Evolutionary conservation across 2,797 vertebrate genomes (phyloP).

Genomic region (Dryobates pubescens): DNA sequence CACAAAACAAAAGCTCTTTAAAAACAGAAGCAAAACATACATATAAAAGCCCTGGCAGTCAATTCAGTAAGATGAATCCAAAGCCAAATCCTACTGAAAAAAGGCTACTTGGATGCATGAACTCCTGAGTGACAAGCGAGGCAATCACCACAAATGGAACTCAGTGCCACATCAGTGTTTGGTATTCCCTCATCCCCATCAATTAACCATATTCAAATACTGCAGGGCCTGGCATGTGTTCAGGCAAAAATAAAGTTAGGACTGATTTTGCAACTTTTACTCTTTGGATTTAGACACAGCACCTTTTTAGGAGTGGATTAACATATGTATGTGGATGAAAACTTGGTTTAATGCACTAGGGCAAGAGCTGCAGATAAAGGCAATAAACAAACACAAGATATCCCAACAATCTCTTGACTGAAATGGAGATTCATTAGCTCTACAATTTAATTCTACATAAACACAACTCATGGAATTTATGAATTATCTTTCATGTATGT

Average conservation of each 20-base stretch:
- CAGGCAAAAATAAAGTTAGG: not conserved
- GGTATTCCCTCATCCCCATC: not conserved
- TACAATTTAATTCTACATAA: not conserved
- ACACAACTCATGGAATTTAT: not conserved
- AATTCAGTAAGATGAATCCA: slow-evolving; percentile 15
- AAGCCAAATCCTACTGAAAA: slow-evolving; percentile 30
- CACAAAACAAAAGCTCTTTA: slow-evolving; percentile 37
- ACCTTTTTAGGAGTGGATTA: not conserved
- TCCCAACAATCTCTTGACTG: not conserved
- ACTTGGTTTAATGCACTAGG: not conserved
- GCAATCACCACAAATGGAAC: not conserved
- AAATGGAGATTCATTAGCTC: not conserved
- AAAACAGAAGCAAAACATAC: slow-evolving; percentile 42
- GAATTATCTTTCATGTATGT: not conserved
- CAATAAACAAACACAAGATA: not conserved
- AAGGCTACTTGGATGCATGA: not conserved
- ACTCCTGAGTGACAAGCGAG: not conserved
- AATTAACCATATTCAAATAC: not conserved
- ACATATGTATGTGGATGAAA: not conserved
- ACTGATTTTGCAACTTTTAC: not conserved
- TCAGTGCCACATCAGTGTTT: not conserved
- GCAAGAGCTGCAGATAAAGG: not conserved
- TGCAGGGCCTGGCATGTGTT: not conserved
- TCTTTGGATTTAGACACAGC: not conserved
- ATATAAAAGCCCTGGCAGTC: slow-evolving; percentile 10